Conservation (phyloP, 35 echinoderm and acorn worm species). For the Holothuria glaberrima region DNA sequence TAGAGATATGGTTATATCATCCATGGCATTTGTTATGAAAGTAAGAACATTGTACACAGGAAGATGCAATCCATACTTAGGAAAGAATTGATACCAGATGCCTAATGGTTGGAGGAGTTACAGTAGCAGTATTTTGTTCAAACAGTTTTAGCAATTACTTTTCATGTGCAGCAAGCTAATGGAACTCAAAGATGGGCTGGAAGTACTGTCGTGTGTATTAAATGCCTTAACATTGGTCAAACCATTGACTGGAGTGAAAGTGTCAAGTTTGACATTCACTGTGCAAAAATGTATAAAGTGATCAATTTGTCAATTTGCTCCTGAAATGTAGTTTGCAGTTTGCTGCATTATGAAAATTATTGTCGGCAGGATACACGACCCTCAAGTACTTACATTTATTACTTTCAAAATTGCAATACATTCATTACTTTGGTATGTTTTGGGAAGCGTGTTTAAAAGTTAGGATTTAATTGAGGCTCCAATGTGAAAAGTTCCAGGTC, state of each 20-base stretch:
- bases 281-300: neutral
- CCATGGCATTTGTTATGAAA: no score
- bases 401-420: neutral
- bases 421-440: neutral
- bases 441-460: neutral
- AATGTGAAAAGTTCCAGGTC: neutral
- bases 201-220: neutral
- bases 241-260: neutral
- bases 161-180: no score
- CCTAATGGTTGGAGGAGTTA: no score
- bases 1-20: no score
- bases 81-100: no score
- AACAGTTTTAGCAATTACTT: no score
- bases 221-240: neutral
- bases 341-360: constrained; percentile 6
- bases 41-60: no score
- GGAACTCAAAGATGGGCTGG: neutral
- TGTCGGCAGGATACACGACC: neutral
- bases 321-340: constrained; percentile 4
- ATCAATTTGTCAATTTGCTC: neutral
- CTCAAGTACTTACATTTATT: neutral
- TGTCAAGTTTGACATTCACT: neutral
- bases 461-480: neutral
- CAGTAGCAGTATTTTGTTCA: no score
- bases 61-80: no score